Base-by-base conservation (phyloP, 2,113 vertebrate genomes). In the Syngnathus scovelli region DNA sequence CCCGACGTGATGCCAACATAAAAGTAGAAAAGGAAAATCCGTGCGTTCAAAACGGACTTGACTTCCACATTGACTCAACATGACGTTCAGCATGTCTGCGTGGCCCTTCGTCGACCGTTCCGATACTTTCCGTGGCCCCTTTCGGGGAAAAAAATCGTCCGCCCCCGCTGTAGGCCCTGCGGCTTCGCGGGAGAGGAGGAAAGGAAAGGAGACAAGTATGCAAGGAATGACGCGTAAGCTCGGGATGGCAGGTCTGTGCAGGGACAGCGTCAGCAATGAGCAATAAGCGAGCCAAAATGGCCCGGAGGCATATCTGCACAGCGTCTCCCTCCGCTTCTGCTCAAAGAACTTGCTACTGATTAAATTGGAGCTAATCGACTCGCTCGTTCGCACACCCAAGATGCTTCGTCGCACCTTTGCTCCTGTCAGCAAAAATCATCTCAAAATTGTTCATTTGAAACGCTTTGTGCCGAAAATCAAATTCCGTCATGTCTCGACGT, bases 171-270 rank as follows among this genome's bases (percentile, higher is more conserved):
- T 55, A 55, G 52, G 55, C 55, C 55, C 55, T 6, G 49, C 27
- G 55, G 55, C 27, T 27, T 33, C 1, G 12, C 27, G 1, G 27
- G 27, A 33, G 78, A 83, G 67, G 55, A 79, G 77, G 75, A 46
- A 84, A 85, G 83, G 74, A 86, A 72, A 81, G 65, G 78, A 79
- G 76, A 54, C 77, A 91, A 82, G 83, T 88, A 92, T 92, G 87
- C 69, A 19, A 88, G 81, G 89, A 92, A 91, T 92, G 87, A 88
- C 54, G 67, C 71, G 73, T 78, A 79, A 86, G 81, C 80, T 86
- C 83, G 80, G 80, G 63, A 70, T 33, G 73, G 80, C 92, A 92
- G 89, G 92, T 92, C 90, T 90, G 87, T 89, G 83, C 92, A 92
- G 78, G 85, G 61, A 83, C 78, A 74, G 54, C 72, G 67, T 83